phyloP scores from a whole-genome alignment of 2,113 vertebrate species.

The Charina bottae region DNA sequence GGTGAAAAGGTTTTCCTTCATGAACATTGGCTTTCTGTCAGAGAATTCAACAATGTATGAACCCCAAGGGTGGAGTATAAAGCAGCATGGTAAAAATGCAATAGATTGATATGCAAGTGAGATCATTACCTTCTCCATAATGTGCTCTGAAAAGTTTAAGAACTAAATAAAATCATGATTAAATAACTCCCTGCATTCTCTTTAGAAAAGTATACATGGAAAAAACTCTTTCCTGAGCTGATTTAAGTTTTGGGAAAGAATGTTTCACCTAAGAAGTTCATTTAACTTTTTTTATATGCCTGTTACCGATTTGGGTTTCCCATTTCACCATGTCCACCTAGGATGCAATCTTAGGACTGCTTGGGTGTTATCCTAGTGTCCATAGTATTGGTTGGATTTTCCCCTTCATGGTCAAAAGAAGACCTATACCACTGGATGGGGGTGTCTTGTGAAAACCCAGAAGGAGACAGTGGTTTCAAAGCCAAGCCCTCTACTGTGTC shows the following conservation, averaged over 20 bases:
- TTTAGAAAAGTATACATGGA: not conserved
- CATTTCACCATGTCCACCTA: not conserved
- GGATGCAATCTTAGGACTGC: too few relatives aligned
- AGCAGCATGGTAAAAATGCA: not conserved
- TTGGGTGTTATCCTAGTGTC: not conserved
- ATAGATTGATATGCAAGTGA: not conserved
- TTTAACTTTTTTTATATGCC: not conserved
- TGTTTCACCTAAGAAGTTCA: too few relatives aligned
- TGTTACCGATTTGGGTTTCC: not conserved
- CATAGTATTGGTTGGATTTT: not conserved
- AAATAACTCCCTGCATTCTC: not conserved
- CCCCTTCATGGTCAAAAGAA: not conserved
- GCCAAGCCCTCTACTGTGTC: not conserved
- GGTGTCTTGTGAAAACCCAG: not conserved
- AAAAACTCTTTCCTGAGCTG: not conserved
- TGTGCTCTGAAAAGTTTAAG: not conserved
- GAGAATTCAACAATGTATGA: not conserved
- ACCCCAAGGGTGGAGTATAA: not conserved
- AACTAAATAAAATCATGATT: not conserved
- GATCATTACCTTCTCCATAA: constrained; percentile 15
- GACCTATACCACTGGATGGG: not conserved
- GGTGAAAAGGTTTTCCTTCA: not conserved
- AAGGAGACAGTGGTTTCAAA: not conserved
- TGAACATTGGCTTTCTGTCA: constrained; percentile 33
- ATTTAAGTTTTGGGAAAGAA: too few relatives aligned